Evolutionary conservation across 2,888 invertebrate genomes (phyloP), one percentile per base, ranked within the genome.

Genomic region (Diploptera punctata): DNA sequence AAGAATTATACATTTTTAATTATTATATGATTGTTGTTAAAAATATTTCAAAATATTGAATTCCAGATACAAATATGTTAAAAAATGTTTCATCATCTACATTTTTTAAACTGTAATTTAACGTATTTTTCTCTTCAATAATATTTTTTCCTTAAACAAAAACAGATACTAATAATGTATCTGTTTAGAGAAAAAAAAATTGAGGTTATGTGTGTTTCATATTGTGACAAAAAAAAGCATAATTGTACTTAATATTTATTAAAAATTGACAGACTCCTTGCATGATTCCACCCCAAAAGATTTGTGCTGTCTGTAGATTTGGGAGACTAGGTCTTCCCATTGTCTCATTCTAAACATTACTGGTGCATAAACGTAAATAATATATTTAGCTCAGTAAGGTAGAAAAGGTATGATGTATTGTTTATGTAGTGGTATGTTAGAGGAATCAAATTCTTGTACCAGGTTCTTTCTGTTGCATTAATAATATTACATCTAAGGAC

Each of bases 171-270:
- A 29, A 33, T n/a, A 19, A 60, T 21, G 24, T 33, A 19, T n/a
- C 67, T 67, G 18, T 21, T 19, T 29, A 49, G 47, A 67, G 18
- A 67, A n/a, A 60, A 26, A 19, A 26, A 26, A 60, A 29, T 47
- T 44, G 47, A 67, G 47, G 67, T 67, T 67, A 57, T 31, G 49
- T 44, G 67, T 67, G 67, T 49, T 67, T 67, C 44, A 44, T 44
- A 67, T n/a, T 24, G 26, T 67, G 67, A 44, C 7, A 26, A 24
- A 16, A 26, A n/a, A 60, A 33, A 54, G 26, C 54, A 54, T 49
- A 3, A 24, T 29, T 57, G 67, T 67, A 67, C 67, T 67, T 67
- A 67, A 47, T 67, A 67, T 67, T 67, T 67, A 67, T 44, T 67
- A 67, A n/a, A n/a, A 47, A 47, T 44, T 26, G 26, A 67, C 47